Base-by-base conservation (phyloP, 2,113 vertebrate genomes). In the Formicarius rufipectus region DNA sequence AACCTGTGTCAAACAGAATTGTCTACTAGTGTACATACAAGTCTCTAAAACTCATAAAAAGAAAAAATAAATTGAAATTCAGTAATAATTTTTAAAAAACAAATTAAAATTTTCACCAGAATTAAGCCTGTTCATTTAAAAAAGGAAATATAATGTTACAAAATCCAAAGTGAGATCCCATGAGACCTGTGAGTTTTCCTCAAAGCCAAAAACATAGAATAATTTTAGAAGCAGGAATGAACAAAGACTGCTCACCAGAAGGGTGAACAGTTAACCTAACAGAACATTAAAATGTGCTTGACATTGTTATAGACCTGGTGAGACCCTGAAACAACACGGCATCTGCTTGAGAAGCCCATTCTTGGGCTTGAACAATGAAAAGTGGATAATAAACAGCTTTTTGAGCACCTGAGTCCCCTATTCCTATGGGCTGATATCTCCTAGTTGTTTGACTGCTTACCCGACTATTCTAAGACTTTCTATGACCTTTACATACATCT, bases 71-170 rank as follows among this genome's bases (percentile, higher is more conserved):
- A 19, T 7, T 66, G 6, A 62, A 74, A 75, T 40, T 31, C 20
- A 53, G 17, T 39, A 37, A 35, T 69, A 58, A 35, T 30, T 64
- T 72, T 14, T 28, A 64, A 49, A 63, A 67, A 1, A 0, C 1
- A 76, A 35, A 53, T 37, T n/a, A 35, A 7, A 73, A 69, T 84
- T 28, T 49, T 30, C 35, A 4, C 6, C 8, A 2, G 11, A 84
- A 71, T 33, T 13, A 84, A 77, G 6, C 8, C 22, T 15, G n/a
- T 14, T 8, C 53, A 18, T 25, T n/a, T n/a, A n/a, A 84, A 52
- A 37, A 1, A 78, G 31, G 45, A 91, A 64, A 56, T n/a, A 6
- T 0, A 58, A 66, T 0, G 1, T 58, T 74, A 45, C 2, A 53
- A 89, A 77, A 84, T 3, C 16, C 11, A 10, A 31, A 49, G 13